These are phyloP conservation scores for Mesorhabditis spiculigera DNA, from an alignment of 2,888 invertebrate species.

Conservation along the genomic window DNA sequence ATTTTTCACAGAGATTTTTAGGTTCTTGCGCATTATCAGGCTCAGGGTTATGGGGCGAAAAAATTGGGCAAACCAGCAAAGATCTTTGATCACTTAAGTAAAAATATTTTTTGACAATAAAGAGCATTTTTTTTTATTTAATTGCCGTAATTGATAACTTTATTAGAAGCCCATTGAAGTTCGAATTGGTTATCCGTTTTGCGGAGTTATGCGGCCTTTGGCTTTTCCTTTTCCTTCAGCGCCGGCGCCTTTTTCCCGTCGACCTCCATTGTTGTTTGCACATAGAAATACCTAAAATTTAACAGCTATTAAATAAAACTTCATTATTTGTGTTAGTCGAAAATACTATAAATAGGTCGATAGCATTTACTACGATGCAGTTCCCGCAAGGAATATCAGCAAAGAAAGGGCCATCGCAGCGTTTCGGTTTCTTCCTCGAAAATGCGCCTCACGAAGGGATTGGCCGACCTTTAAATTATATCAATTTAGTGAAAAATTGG, in stretches of 20 bases:
- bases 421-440: constrained; percentile 56
- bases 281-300: constrained; percentile 41
- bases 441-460: constrained; percentile 56
- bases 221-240: constrained; percentile 17
- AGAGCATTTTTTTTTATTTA: no score
- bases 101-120: background rate
- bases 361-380: constrained; percentile 10
- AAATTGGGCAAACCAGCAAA: no score
- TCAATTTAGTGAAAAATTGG: background rate
- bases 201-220: background rate
- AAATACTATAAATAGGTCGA: background rate
- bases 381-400: constrained; percentile 43
- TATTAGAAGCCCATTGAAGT: no score
- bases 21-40: no score
- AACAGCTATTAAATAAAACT: background rate
- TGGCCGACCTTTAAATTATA: constrained; percentile 45
- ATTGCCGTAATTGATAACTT: no score
- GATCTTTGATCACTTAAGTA: no score
- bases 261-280: constrained; percentile 51
- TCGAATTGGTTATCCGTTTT: no score
- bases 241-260: constrained; percentile 25
- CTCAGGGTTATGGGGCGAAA: no score
- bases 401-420: constrained; percentile 52
- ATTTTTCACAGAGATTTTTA: no score
- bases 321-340: background rate